phyloP scores from a whole-genome alignment of 1,140 invertebrate species.

The Leptestheria dahalacensis region DNA sequence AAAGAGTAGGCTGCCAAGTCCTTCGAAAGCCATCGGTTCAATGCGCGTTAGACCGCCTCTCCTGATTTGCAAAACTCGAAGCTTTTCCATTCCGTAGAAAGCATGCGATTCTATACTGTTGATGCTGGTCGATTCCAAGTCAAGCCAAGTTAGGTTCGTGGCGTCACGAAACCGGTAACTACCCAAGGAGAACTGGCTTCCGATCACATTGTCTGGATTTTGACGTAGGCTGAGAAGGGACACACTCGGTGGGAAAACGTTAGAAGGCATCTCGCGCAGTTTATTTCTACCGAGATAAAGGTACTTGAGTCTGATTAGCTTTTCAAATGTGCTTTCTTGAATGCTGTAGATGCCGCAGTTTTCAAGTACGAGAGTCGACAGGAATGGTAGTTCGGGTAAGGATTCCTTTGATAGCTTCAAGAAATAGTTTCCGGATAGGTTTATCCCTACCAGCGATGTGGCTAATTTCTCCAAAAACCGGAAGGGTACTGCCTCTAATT shows the following conservation, averaged over 20 bases:
- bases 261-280: slow-evolving; percentile 6
- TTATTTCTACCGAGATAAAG: slow-evolving; percentile 15
- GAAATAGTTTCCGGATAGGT: slow-evolving; percentile 12
- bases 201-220: slow-evolving; percentile 9
- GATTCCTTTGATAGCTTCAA: neutral
- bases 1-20: neutral
- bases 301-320: slow-evolving; percentile 3
- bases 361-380: slow-evolving; percentile 10
- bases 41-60: slow-evolving; percentile 1
- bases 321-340: slow-evolving; percentile 8
- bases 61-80: slow-evolving; percentile 2
- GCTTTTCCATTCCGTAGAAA: slow-evolving; percentile 4
- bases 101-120: neutral
- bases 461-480: slow-evolving; percentile 1
- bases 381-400: neutral
- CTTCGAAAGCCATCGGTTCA: neutral
- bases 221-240: slow-evolving; percentile 12
- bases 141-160: slow-evolving; percentile 11
- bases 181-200: neutral
- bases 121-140: slow-evolving; percentile 13
- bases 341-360: slow-evolving; percentile 10
- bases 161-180: neutral
- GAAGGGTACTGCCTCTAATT: slow-evolving; percentile 7
- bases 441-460: neutral
- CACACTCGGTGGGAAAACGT: slow-evolving; percentile 1